Evolutionary conservation across 2,797 vertebrate genomes (phyloP).

Genomic region (Myotis daubentonii): DNA sequence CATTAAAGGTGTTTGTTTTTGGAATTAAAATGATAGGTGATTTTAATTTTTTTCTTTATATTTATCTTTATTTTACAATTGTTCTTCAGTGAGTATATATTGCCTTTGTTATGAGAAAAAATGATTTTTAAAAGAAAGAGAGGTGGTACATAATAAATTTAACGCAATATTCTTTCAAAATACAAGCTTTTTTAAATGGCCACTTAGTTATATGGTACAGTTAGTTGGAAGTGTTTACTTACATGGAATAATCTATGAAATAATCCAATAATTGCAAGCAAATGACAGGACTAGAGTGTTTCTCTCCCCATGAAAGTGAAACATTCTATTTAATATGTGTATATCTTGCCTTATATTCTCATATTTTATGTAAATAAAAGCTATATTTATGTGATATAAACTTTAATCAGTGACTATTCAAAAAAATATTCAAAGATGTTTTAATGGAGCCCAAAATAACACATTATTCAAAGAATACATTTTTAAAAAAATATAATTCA

Average conservation of each 20-base stretch:
- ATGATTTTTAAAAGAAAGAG: background rate
- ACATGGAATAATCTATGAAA: background rate
- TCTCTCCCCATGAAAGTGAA: background rate
- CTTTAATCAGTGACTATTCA: background rate
- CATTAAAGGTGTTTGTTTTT: background rate
- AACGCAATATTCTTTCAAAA: background rate
- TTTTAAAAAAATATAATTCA: background rate
- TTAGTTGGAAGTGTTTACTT: conserved; percentile 17
- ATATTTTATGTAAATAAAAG: conserved; percentile 51
- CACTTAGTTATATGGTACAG: background rate
- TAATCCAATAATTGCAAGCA: background rate
- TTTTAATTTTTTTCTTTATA: background rate
- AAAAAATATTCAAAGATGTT: background rate
- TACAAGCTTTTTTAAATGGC: background rate
- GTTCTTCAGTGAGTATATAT: background rate
- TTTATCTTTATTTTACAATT: background rate
- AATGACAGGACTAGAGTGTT: background rate
- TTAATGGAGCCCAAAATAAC: background rate
- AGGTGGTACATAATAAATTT: background rate
- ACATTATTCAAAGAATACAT: background rate
- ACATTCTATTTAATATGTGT: background rate
- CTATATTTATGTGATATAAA: background rate
- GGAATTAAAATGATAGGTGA: background rate
- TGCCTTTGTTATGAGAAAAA: background rate
- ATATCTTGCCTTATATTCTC: background rate